These are phyloP conservation scores for Listronotus bonariensis DNA, from an alignment of 1,140 invertebrate genomes.

Conservation along the genomic window DNA sequence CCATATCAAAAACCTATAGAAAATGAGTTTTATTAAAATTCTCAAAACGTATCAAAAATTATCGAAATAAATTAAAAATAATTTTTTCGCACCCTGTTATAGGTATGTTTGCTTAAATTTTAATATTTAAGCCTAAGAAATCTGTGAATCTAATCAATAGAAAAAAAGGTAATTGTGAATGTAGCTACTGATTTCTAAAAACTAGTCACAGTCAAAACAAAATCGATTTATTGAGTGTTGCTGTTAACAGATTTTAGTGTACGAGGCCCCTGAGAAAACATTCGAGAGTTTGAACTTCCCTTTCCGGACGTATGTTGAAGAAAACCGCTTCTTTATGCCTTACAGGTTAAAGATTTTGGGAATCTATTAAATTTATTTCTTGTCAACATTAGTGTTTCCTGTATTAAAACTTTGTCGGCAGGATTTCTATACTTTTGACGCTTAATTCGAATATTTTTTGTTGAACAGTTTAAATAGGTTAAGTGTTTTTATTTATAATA, in stretches of 20 bases:
- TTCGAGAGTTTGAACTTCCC: conserved; percentile 16
- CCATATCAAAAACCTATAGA: too few relatives aligned
- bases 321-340: conserved; percentile 13
- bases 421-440: too few relatives aligned
- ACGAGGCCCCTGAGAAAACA: conserved; percentile 30
- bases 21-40: too few relatives aligned
- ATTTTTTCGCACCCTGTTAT: too few relatives aligned
- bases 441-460: too few relatives aligned
- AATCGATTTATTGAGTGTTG: conserved; percentile 31
- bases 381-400: background rate
- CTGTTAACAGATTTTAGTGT: conserved; percentile 30
- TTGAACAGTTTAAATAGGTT: too few relatives aligned
- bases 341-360: conserved; percentile 16
- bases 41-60: too few relatives aligned
- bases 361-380: background rate
- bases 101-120: too few relatives aligned
- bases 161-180: background rate
- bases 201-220: conserved; percentile 21
- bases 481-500: too few relatives aligned
- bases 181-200: background rate
- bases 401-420: background rate
- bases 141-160: too few relatives aligned
- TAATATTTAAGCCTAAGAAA: too few relatives aligned
- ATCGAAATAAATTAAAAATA: too few relatives aligned
- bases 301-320: conserved; percentile 15